These are phyloP conservation scores for Aphyosemion australe DNA, from an alignment of 2,113 vertebrate genomes.

Conservation along the genomic window DNA sequence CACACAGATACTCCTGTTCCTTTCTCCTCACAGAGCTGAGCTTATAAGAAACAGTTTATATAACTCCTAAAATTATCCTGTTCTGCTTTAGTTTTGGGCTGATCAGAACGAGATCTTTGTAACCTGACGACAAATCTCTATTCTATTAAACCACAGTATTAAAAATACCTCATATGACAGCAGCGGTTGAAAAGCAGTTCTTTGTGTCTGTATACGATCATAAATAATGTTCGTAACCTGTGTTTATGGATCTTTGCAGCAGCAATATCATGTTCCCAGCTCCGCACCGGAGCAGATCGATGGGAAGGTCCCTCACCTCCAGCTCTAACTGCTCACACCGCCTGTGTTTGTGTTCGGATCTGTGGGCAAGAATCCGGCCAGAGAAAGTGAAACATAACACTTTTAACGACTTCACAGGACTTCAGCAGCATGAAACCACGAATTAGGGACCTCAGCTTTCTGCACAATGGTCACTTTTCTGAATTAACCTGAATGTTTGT, in stretches of 20 bases:
- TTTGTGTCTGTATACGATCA: constrained; percentile 3
- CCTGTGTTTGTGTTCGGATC: neutral
- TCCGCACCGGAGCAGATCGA: constrained; percentile 32
- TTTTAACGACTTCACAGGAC: constrained; percentile 7
- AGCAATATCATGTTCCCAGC: constrained; percentile 14
- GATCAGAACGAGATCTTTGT: too few relatives aligned
- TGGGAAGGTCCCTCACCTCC: constrained; percentile 18
- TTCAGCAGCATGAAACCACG: neutral
- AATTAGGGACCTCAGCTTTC: constrained; percentile 18
- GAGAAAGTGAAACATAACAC: neutral
- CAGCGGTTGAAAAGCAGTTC: neutral
- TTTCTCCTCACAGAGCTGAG: too few relatives aligned
- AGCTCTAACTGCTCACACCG: constrained; percentile 17
- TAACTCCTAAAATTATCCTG: too few relatives aligned
- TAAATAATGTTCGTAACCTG: neutral
- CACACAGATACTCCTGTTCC: too few relatives aligned
- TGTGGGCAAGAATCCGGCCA: neutral
- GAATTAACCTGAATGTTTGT: too few relatives aligned
- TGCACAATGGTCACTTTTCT: too few relatives aligned
- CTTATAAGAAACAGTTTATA: too few relatives aligned
- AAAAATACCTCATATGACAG: neutral
- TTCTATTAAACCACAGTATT: too few relatives aligned
- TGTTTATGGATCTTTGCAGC: constrained; percentile 2
- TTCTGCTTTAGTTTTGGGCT: too few relatives aligned
- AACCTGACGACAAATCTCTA: too few relatives aligned